Evolutionary conservation across 2,113 vertebrate genomes (phyloP), one percentile per base, ranked within the genome.

Genomic region (Perognathus longimembris): DNA sequence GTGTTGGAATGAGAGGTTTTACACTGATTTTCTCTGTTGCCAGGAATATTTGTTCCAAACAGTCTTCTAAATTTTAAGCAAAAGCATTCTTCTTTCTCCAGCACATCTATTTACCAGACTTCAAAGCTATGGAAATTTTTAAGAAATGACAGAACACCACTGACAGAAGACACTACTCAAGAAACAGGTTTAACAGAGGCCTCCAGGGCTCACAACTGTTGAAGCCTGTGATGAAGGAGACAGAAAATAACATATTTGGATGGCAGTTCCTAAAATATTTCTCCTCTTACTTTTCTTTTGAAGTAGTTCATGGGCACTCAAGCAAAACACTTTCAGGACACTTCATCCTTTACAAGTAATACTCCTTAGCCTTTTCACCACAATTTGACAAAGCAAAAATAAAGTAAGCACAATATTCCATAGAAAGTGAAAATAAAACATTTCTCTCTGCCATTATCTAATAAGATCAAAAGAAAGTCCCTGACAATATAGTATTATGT

Each of bases 11-110:
- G 15, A 0, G 74, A 79, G 63, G 21, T 75, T 93, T 96, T 91
- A 79, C n/a, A 95, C 92, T 40, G 40, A 89, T 96, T 54, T 54
- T 94, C 69, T 90, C 78, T 95, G 89, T 88, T 66, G 86, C 96
- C 96, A 97, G 75, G 79, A 94, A 96, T 90, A 93, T 69, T 89
- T 61, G 40, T 94, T 97, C 85, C 73, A 66, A 95, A 94, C 79
- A 92, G 87, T 82, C 83, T 94, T 64, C 77, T 93, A 92, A 95
- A 93, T 92, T 94, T 94, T 73, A 97, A 97, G 92, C 73, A 74
- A 83, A 40, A 80, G 71, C 81, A 84, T 96, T 94, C 71, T 24
- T 69, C 50, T 96, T 92, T 95, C 91, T 94, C 92, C 88, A 96
- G 76, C 30, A 86, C 90, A 84, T 84, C 20, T 96, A 93, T 92